phyloP scores from a whole-genome alignment of 1,140 invertebrate genomes.

The Riptortus pedestris region DNA sequence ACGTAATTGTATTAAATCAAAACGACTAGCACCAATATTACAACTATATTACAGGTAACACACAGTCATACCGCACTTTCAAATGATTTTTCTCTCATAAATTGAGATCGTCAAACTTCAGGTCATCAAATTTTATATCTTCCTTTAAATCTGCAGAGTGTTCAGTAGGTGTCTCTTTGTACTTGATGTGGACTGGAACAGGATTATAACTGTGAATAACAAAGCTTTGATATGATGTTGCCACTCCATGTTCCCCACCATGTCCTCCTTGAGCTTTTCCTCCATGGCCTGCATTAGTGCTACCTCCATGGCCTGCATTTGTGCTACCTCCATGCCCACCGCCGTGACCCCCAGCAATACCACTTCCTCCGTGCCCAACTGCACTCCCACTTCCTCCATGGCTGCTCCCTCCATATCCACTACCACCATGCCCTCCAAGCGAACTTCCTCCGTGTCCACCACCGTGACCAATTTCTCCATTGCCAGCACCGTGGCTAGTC shows the following conservation, averaged over 20 bases:
- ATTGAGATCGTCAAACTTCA: background rate
- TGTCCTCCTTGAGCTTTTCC: background rate
- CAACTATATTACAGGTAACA: background rate
- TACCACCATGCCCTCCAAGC: background rate
- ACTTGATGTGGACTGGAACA: constrained; percentile 5
- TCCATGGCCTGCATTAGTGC: background rate
- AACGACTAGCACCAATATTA: background rate
- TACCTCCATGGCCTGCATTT: background rate
- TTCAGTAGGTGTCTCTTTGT: background rate
- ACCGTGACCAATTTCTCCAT: background rate
- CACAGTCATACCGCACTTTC: background rate
- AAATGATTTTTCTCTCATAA: constrained; percentile 3
- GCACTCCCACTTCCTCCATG: background rate
- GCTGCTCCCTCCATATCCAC: background rate
- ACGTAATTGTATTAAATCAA: no score
- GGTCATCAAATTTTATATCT: background rate
- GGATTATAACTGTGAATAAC: constrained; percentile 24
- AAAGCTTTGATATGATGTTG: constrained; percentile 25
- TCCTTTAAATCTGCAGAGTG: background rate
- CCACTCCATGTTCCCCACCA: background rate
- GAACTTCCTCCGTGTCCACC: background rate
- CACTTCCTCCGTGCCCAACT: background rate
- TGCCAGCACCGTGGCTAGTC: background rate
- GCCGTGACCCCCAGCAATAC: background rate
- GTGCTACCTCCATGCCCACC: background rate